These are phyloP conservation scores for Acronicta psi DNA, from an alignment of 2,888 invertebrate species.

Conservation along the genomic window DNA sequence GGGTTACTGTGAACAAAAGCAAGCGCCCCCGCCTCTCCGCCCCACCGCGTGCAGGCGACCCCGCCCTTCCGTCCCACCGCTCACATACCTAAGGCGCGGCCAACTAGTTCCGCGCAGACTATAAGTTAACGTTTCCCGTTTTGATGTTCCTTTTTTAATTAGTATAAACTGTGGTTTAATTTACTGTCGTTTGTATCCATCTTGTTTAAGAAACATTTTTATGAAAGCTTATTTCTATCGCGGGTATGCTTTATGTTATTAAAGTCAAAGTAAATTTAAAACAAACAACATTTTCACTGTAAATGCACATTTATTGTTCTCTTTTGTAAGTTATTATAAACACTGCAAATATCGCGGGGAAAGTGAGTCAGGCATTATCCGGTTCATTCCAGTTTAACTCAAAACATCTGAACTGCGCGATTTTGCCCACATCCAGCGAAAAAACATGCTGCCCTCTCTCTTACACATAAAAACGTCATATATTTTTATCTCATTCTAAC, in stretches of 20 bases:
- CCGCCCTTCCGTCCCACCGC: no score
- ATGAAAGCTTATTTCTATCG: constrained; percentile 16
- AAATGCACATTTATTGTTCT: constrained; percentile 46
- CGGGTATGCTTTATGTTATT: constrained; percentile 25
- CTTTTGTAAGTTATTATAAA: constrained; percentile 15
- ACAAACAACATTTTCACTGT: constrained; percentile 18
- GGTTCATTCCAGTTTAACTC: neutral
- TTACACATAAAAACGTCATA: constrained; percentile 19
- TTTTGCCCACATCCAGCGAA: constrained; percentile 14
- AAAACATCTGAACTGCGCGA: constrained; percentile 8
- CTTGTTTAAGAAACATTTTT: neutral
- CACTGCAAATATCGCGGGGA: constrained; percentile 1
- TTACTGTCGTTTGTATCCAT: neutral
- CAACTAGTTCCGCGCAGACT: no score
- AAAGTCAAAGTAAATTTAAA: constrained; percentile 10
- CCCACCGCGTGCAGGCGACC: no score
- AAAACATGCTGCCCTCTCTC: constrained; percentile 27
- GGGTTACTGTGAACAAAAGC: no score
- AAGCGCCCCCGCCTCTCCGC: no score
- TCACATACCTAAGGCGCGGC: no score
- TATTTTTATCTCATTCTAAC: constrained; percentile 30
- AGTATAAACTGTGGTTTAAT: no score
- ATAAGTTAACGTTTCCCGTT: no score
- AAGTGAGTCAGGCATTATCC: neutral
- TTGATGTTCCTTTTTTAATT: no score